A percentile compares a stretch with the other conserved stretches of the same genome.
phyloP scores from a whole-genome alignment of 2,113 vertebrate genomes.

The Psittacula cyanocephala region DNA sequence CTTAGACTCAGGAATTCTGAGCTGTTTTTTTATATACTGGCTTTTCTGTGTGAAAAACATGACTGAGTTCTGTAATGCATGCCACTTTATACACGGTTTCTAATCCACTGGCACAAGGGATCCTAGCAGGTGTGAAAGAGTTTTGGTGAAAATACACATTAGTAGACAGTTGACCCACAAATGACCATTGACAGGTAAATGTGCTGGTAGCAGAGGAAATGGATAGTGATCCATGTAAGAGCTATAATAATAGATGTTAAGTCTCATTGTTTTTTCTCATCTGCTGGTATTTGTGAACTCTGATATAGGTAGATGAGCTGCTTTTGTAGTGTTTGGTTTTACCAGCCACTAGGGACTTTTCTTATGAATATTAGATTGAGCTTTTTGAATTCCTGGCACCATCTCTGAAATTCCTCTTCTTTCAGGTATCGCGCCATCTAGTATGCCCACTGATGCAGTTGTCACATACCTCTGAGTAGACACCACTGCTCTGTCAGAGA shows the following conservation, averaged over 20 bases:
- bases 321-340: background rate
- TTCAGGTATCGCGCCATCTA: background rate
- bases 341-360: background rate
- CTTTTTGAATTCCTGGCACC: background rate
- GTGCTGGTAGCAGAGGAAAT: background rate
- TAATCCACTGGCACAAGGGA: background rate
- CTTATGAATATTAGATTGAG: background rate
- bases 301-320: too few relatives aligned
- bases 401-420: background rate
- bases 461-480: accelerated
- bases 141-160: background rate
- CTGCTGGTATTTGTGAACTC: background rate
- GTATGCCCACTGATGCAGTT: background rate
- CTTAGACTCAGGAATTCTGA: background rate
- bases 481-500: background rate
- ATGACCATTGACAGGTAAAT: background rate
- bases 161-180: background rate
- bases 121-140: background rate
- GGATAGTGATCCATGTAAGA: background rate
- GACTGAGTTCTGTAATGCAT: background rate
- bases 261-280: background rate
- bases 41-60: background rate
- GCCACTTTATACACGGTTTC: background rate
- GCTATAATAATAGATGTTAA: accelerated
- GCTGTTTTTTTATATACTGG: background rate